Conservation (phyloP, 2,888 invertebrate species). For the Aporophyla nigra region DNA sequence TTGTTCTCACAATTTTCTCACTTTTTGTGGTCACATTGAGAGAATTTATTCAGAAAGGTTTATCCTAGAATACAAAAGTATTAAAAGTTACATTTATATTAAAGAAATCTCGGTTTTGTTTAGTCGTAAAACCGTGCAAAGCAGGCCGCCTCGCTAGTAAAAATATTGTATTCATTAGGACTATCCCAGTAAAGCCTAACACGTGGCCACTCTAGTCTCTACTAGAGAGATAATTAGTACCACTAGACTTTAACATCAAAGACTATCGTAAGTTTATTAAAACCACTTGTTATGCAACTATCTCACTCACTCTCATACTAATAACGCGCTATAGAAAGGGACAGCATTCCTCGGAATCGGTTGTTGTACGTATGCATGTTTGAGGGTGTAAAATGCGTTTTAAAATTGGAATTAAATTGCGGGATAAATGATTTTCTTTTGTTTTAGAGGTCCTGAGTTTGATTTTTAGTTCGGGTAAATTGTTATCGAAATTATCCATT, state of each 20-base stretch:
- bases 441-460: neutral
- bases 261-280: conserved; percentile 39
- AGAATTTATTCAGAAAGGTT: neutral
- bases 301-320: conserved; percentile 30
- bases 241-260: conserved; percentile 53
- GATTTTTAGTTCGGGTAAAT: neutral
- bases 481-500: neutral
- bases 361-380: neutral
- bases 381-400: neutral
- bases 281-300: conserved; percentile 33
- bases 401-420: neutral
- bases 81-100: neutral
- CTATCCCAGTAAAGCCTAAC: conserved; percentile 34
- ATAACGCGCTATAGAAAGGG: conserved; percentile 18
- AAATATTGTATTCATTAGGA: neutral
- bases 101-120: neutral
- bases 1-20: neutral
- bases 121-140: neutral
- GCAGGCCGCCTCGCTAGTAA: neutral
- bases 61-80: neutral
- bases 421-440: neutral
- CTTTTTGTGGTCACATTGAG: neutral
- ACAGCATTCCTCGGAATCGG: neutral
- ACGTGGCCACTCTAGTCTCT: conserved; percentile 34
- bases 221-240: conserved; percentile 54